These are phyloP conservation scores for Piezodorus guildinii DNA, from an alignment of 1,140 invertebrate genomes.

Conservation along the genomic window DNA sequence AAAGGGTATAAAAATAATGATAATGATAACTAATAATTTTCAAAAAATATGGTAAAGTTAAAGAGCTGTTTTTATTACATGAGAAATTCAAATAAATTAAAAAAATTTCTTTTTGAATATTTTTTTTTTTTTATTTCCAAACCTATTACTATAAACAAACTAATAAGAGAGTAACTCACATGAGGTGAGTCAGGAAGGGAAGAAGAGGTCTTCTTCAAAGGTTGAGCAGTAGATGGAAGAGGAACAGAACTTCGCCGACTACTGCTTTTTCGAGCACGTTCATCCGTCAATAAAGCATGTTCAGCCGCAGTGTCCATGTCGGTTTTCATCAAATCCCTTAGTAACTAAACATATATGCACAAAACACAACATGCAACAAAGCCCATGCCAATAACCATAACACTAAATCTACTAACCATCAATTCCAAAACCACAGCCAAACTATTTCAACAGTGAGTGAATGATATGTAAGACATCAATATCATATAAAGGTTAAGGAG, in stretches of 20 bases:
- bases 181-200: slow-evolving; percentile 13
- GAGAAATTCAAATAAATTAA: too few relatives aligned
- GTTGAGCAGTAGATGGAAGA: neutral
- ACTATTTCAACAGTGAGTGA: too few relatives aligned
- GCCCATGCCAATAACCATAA: neutral
- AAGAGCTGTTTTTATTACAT: too few relatives aligned
- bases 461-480: too few relatives aligned
- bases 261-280: neutral
- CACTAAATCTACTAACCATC: neutral
- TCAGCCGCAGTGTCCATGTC: slow-evolving; percentile 55
- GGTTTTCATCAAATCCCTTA: slow-evolving; percentile 68
- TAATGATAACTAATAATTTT: too few relatives aligned
- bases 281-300: neutral
- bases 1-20: too few relatives aligned
- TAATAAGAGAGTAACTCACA: neutral
- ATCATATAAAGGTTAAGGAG: too few relatives aligned
- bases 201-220: neutral
- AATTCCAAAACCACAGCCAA: neutral
- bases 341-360: slow-evolving; percentile 34
- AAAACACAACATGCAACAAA: slow-evolving; percentile 22
- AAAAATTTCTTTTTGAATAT: too few relatives aligned
- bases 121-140: too few relatives aligned
- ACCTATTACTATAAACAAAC: too few relatives aligned
- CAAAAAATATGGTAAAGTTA: too few relatives aligned
- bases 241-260: neutral